These are phyloP conservation scores for Myrmecobius fasciatus DNA, from an alignment of 2,113 vertebrate genomes.

Conservation along the genomic window DNA sequence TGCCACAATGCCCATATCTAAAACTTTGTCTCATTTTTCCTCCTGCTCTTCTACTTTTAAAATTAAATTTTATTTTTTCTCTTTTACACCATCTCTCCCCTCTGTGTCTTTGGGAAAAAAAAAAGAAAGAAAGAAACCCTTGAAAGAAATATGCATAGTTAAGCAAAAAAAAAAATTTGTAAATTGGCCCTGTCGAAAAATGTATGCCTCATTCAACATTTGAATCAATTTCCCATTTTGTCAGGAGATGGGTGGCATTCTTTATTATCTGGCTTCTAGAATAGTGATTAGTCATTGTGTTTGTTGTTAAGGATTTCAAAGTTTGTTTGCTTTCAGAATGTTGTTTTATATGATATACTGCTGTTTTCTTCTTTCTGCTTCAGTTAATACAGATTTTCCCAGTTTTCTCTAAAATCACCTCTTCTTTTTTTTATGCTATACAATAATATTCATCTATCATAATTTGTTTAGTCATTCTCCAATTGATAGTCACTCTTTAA, in stretches of 20 bases:
- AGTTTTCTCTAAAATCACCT: not conserved
- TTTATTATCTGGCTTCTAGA: not conserved
- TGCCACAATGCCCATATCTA: not conserved
- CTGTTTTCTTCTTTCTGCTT: not conserved
- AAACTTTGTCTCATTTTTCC: not conserved
- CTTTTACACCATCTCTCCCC: not conserved
- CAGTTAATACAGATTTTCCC: not conserved
- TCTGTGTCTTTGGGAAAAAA: not conserved
- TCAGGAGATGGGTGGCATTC: not conserved
- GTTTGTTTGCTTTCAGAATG: not conserved
- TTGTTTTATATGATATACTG: not conserved
- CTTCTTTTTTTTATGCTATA: not conserved
- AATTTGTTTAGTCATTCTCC: not conserved
- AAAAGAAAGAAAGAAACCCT: not conserved
- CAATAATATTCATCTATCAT: not conserved
- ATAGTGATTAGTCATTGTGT: not conserved
- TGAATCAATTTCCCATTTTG: not conserved
- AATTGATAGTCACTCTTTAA: not conserved
- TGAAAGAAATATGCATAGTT: not conserved
- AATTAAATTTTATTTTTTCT: not conserved
- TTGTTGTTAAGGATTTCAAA: not conserved
- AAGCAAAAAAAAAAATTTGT: not conserved
- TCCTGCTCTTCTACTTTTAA: not conserved
- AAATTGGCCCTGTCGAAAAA: not conserved
- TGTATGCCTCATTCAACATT: not conserved